These are phyloP conservation scores for Pilophorus perplexus DNA, from an alignment of 2,888 invertebrate genomes.

Conservation along the genomic window DNA sequence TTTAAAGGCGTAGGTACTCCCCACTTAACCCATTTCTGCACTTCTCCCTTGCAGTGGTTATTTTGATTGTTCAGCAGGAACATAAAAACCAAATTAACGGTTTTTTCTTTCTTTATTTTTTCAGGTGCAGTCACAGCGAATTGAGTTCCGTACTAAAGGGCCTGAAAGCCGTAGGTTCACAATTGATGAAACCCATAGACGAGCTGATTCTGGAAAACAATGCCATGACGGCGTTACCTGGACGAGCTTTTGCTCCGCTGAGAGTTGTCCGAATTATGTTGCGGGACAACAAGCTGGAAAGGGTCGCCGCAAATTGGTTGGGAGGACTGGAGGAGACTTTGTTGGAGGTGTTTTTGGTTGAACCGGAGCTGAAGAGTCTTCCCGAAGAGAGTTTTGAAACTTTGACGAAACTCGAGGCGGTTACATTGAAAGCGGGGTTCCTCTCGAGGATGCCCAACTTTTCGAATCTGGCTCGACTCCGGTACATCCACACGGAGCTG, in stretches of 20 bases:
- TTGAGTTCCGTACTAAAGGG: conserved; percentile 72
- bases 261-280: conserved; percentile 77
- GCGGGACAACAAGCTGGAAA: conserved; percentile 76
- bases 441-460: conserved; percentile 74
- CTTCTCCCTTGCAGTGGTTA: too few species aligned
- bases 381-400: conserved; percentile 75
- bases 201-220: conserved; percentile 86
- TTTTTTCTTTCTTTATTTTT: background rate
- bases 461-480: conserved; percentile 66
- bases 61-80: too few species aligned
- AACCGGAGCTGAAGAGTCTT: conserved; percentile 73
- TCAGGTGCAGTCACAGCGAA: conserved; percentile 90
- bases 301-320: conserved; percentile 77
- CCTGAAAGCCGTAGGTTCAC: conserved; percentile 66
- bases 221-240: conserved; percentile 79
- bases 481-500: conserved; percentile 54
- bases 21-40: too few species aligned
- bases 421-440: conserved; percentile 75
- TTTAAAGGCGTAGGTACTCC: too few species aligned
- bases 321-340: conserved; percentile 72
- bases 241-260: conserved; percentile 72
- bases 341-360: conserved; percentile 80
- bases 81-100: too few species aligned
- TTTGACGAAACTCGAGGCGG: conserved; percentile 73
- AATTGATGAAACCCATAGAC: conserved; percentile 70